Base-by-base conservation (phyloP, 2,888 invertebrate genomes). In the Meiosimyza decipiens region DNA sequence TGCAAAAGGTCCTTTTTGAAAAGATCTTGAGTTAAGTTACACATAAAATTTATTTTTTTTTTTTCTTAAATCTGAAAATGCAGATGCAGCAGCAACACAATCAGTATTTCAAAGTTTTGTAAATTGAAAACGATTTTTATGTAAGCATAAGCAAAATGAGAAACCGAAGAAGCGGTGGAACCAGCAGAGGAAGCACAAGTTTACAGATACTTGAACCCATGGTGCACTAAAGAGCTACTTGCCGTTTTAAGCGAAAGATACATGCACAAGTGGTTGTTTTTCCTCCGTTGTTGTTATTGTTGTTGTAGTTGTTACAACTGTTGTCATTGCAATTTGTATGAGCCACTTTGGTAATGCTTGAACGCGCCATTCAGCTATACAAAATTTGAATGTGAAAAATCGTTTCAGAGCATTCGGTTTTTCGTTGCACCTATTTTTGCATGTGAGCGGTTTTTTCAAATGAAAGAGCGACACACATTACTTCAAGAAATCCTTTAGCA, bases 321-420 rank as follows among this genome's bases (percentile, higher is more conserved):
- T 62, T 62, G 60, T 47, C 60, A 62, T 62, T 62, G 60, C 60
- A 62, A 62, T 40, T 62, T 62, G 60, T 40, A 62, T 62, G 60
- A 40, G 60, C 60, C 33, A 62, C 60, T 62, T 62, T 62, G 60
- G 60, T 33, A 33, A 28, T 16, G 60, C 60, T 16, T n/a, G 40
- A 22, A 62, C 33, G 6, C 16, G 40, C 47, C 60, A 40, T 11
- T 6, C n/a, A 40, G 40, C 60, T 13, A 4, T 40, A 40, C 40
- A 9, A 9, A 0, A 6, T 7, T 6, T 40, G 6, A 40, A 6
- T 6, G 40, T 40, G 2, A 40, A 40, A 40, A 40, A 40, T 40
- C 9, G 40, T 1, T 28, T 40, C 9, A 0, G 40, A 40, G 40
- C 2, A 40, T 1, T 40, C 40, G 40, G 40, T 2, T 40, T 40